phyloP scores from a whole-genome alignment of 2,797 vertebrate genomes.

The Muscicapa comitata region DNA sequence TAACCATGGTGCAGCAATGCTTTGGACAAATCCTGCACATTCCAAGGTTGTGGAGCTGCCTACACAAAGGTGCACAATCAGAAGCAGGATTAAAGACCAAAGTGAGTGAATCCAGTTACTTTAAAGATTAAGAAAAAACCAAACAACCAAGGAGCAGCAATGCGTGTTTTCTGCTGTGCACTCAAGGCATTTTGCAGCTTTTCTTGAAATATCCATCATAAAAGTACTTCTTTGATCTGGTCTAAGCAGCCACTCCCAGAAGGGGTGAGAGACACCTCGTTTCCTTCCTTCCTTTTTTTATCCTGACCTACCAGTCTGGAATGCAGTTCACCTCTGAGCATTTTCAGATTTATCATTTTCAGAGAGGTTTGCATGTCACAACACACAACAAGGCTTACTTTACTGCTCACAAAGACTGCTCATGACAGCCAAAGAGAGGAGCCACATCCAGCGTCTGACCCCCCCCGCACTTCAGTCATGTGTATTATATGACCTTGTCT shows the following conservation, averaged over 20 bases:
- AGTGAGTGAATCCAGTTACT: neutral
- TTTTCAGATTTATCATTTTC: conserved; percentile 53
- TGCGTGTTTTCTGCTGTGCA: neutral
- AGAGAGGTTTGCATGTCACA: conserved; percentile 8
- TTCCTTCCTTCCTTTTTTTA: conserved; percentile 66
- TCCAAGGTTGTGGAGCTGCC: neutral
- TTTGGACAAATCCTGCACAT: neutral
- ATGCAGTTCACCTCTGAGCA: conserved; percentile 1
- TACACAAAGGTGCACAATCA: neutral
- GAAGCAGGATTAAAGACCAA: conserved; percentile 10
- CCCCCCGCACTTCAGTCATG: rapidly evolving
- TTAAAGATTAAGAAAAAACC: neutral
- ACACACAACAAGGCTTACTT: neutral
- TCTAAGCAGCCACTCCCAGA: conserved; percentile 46
- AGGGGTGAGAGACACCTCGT: conserved; percentile 32
- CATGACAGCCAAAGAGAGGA: neutral
- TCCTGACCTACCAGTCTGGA: conserved; percentile 19
- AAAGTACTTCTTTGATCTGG: conserved; percentile 5
- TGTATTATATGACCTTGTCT: neutral
- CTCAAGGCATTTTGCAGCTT: conserved; percentile 44
- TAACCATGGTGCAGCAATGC: neutral
- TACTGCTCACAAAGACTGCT: neutral
- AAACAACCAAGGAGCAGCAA: neutral
- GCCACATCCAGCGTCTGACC: neutral
- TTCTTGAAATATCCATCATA: conserved; percentile 35